Conservation (phyloP, 2,797 vertebrate species). For the Amblyraja radiata region DNA sequence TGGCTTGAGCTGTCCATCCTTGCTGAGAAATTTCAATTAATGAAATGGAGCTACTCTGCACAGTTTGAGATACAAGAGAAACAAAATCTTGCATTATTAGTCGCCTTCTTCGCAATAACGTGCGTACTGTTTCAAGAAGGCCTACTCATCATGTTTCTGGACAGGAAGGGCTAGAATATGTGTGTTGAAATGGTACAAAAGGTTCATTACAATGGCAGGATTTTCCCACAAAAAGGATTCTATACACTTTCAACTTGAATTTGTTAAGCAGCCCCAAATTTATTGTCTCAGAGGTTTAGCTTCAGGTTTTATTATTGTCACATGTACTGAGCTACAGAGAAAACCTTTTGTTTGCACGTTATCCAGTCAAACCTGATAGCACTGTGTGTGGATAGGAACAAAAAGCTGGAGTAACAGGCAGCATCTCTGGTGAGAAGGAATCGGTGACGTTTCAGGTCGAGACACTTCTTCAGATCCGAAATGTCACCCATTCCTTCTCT, state of each 20-base stretch:
- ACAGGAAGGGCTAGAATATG: not conserved
- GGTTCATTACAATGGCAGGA: not conserved
- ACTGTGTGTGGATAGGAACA: no score
- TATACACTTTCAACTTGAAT: not conserved
- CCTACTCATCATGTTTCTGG: not conserved
- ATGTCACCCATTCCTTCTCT: no score
- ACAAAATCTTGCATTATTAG: not conserved
- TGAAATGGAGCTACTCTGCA: not conserved
- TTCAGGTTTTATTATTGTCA: no score
- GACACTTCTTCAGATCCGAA: no score
- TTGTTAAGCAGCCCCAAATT: not conserved
- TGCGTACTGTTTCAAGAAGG: not conserved
- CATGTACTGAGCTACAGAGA: no score
- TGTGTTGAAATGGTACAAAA: not conserved
- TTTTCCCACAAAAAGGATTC: not conserved
- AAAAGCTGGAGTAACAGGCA: no score
- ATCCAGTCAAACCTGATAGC: no score
- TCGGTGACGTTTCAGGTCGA: no score
- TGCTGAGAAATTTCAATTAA: not conserved
- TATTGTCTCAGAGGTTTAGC: not conserved
- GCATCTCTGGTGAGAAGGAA: no score
- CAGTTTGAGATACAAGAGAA: not conserved
- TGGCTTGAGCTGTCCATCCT: not conserved
- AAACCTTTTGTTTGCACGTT: no score
- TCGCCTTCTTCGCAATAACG: not conserved